Base-by-base conservation (phyloP, 2,888 invertebrate genomes). In the Ichneumoninae sp. region DNA sequence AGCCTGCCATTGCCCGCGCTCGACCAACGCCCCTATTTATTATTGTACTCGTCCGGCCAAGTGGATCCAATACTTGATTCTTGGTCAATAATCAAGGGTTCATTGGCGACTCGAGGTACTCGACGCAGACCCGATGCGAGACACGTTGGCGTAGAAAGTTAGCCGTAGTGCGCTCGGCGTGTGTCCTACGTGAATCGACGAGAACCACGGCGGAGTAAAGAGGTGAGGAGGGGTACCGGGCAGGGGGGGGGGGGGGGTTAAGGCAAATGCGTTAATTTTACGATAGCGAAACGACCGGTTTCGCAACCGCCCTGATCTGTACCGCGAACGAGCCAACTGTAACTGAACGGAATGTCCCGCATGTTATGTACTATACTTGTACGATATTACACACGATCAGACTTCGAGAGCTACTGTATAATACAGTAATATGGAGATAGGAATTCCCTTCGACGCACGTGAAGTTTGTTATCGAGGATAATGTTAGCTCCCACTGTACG, bases 211-310 rank as follows among this genome's bases (percentile, higher is more conserved):
- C 19, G 74, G 74, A 30, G 54, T 33, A 73, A 68, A 54, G 50
- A 54, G 50, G 52, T 16, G 52, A 36, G 36, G 47, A 33, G 30
- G 63, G 74, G 63, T 50, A 33, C 60, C 68, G 16, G 30, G 36
- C 66, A n/a, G 47, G 69, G 73, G 60, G 22, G 26, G 22, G 33
- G 16, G 30, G 33, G 16, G 30, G 36, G 16, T 13, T 10, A 47
- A 75, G 47, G 74, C 63, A 83, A 84, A 82, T 81, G 81, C 75
- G 81, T 81, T 84, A 81, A 84, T 82, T 85, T 75, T 36, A 79
- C 78, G 85, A 85, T 79, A 85, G 79, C 36, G 81, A 75, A 82
- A 85, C 74, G 79, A 82, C 79, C 60, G 75, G 81, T 85, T 85
- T 85, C 85, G 78, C 85, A 85, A 85, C 75, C 30, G 75, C 47